Evolutionary conservation across 2,888 invertebrate species (phyloP).

Genomic region (Halocaridina rubra): DNA sequence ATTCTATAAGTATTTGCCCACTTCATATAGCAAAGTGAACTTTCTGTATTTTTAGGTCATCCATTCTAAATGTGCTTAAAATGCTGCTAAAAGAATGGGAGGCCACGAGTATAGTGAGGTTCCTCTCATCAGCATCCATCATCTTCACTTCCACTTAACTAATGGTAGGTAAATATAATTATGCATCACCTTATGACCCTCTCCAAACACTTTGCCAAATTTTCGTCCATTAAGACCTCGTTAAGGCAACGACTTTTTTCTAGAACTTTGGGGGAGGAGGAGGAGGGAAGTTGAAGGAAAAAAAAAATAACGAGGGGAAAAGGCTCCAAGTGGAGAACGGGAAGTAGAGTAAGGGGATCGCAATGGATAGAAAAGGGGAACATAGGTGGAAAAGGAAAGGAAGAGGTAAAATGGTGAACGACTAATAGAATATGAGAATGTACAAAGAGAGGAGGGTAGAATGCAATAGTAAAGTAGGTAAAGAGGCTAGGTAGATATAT

Average conservation of each 20-base stretch:
- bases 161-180: constrained; percentile 14
- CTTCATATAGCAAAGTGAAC: too few relatives aligned
- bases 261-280: not conserved
- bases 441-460: too few relatives aligned
- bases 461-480: not conserved
- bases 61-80: too few relatives aligned
- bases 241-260: not conserved
- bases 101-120: too few relatives aligned
- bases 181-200: not conserved
- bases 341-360: not conserved
- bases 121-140: not conserved
- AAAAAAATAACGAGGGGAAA: too few relatives aligned
- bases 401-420: too few relatives aligned
- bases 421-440: too few relatives aligned
- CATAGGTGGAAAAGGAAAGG: not conserved
- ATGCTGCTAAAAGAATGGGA: too few relatives aligned
- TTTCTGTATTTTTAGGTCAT: too few relatives aligned
- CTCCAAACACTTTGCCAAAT: not conserved
- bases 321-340: not conserved
- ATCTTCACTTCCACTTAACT: not conserved
- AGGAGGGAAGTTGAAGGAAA: not conserved
- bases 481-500: not conserved
- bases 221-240: constrained; percentile 11
- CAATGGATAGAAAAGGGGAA: not conserved
- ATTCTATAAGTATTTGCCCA: too few relatives aligned